Evolutionary conservation across 2,888 invertebrate species (phyloP), one percentile per base, ranked within the genome.

Genomic region (Disparrhopalites patrizii): DNA sequence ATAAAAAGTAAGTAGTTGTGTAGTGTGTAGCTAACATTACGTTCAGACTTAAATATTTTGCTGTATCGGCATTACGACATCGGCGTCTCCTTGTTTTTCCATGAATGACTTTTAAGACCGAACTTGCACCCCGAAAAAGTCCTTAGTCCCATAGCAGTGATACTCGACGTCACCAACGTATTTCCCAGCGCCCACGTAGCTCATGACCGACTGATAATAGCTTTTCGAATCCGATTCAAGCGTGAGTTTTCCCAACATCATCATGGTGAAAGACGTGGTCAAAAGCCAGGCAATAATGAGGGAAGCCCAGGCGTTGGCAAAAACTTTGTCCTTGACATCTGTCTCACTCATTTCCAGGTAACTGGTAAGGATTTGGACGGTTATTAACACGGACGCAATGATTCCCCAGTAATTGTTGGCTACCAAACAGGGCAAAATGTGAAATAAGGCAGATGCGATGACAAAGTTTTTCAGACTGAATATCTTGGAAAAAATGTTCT

Each of bases 81-180:
- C n/a, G n/a, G n/a, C n/a, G n/a, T n/a, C n/a, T n/a, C n/a, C n/a
- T n/a, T n/a, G n/a, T n/a, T n/a, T n/a, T n/a, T n/a, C n/a, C n/a
- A n/a, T n/a, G n/a, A n/a, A n/a, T n/a, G n/a, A n/a, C n/a, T n/a
- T n/a, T n/a, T n/a, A n/a, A n/a, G n/a, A n/a, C n/a, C n/a, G n/a
- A n/a, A n/a, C n/a, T n/a, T n/a, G n/a, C n/a, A n/a, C n/a, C n/a
- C n/a, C n/a, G n/a, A n/a, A n/a, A n/a, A n/a, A n/a, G n/a, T n/a
- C n/a, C n/a, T n/a, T n/a, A n/a, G 43, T 43, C 20, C 43, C 43
- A 43, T 43, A 43, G 20, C 43, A 43, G n/a, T 43, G 43, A 20
- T 43, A 43, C n/a, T 43, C 43, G 7, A 43, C 43, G n/a, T 43
- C 43, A 43, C 43, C 43, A 5, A 43, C 43, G n/a, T 43, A 43